Evolutionary conservation across 1,140 invertebrate species (phyloP).

Genomic region (Colletes gigas): DNA sequence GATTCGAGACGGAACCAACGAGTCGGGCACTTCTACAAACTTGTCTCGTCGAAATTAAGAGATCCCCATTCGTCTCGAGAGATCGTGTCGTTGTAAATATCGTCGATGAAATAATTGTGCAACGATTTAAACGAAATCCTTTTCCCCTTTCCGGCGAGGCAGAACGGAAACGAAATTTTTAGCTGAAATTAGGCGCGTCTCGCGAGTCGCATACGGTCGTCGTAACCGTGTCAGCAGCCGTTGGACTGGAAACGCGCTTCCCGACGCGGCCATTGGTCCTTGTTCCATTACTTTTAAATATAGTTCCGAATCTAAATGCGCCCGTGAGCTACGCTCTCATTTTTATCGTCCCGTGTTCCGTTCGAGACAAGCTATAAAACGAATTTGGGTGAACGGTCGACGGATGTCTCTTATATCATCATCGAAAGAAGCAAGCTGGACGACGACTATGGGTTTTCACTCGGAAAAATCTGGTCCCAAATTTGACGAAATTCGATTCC

Average conservation of each 20-base stretch:
- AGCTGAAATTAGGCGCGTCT: neutral
- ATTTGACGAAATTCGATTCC: no score
- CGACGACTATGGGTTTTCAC: no score
- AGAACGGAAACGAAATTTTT: neutral
- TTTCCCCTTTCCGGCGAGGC: no score
- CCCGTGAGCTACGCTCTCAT: neutral
- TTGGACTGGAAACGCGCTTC: neutral
- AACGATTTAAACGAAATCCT: no score
- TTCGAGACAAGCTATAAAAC: no score
- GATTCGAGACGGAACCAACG: conserved; percentile 34
- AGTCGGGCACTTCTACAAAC: conserved; percentile 55
- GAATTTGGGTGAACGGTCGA: no score
- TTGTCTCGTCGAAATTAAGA: conserved; percentile 78
- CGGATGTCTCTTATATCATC: no score
- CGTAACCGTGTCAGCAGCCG: neutral
- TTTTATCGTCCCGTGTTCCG: neutral
- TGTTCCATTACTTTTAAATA: neutral
- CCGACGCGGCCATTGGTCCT: neutral
- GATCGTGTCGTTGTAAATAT: no score
- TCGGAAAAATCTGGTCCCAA: no score
- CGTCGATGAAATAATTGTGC: no score
- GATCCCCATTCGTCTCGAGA: conserved; percentile 64
- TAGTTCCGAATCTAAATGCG: neutral
- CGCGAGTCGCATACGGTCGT: neutral
- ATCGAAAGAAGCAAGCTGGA: no score